phyloP scores from a whole-genome alignment of 37 sponge, comb jelly and placozoan genomes.

The Spongilla lacustris region DNA sequence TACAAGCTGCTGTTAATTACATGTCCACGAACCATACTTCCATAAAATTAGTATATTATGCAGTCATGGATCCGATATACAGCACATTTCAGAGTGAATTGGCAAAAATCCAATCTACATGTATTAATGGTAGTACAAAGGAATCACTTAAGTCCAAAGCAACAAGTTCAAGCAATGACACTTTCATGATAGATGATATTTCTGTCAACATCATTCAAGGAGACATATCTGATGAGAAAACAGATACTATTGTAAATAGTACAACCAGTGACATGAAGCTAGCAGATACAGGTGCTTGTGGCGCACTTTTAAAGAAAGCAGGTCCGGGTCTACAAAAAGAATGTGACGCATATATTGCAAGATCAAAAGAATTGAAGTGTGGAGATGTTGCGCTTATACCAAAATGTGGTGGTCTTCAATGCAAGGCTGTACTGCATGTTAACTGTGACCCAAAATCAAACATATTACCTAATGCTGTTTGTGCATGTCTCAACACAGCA shows the following conservation, averaged over 20 bases:
- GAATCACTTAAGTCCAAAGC: not conserved
- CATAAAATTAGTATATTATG: slow-evolving; percentile 10
- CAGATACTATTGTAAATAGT: slow-evolving; percentile 63
- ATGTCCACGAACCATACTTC: slow-evolving; percentile 6
- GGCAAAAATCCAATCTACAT: not conserved
- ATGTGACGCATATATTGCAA: slow-evolving; percentile 11
- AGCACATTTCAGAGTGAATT: not conserved
- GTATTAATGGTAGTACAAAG: not conserved
- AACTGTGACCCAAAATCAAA: not conserved
- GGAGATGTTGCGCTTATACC: slow-evolving; percentile 12
- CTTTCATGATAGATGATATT: not conserved
- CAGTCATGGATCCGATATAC: slow-evolving; percentile 1
- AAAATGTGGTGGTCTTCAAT: slow-evolving; percentile 43
- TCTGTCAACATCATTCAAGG: not conserved
- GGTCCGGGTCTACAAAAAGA: slow-evolving; percentile 25
- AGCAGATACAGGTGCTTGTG: not conserved
- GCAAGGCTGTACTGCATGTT: slow-evolving; percentile 52
- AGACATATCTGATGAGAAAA: slow-evolving; percentile 33
- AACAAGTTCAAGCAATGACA: not conserved
- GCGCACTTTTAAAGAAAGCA: slow-evolving; percentile 38
- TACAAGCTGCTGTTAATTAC: slow-evolving; percentile 7
- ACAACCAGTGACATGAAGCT: slow-evolving; percentile 33
- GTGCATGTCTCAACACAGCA: slow-evolving; percentile 16
- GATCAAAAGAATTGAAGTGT: slow-evolving; percentile 14
- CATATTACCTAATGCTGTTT: slow-evolving; percentile 11